Conservation (phyloP, 2,888 invertebrate species). For the Laspeyria flexula region DNA sequence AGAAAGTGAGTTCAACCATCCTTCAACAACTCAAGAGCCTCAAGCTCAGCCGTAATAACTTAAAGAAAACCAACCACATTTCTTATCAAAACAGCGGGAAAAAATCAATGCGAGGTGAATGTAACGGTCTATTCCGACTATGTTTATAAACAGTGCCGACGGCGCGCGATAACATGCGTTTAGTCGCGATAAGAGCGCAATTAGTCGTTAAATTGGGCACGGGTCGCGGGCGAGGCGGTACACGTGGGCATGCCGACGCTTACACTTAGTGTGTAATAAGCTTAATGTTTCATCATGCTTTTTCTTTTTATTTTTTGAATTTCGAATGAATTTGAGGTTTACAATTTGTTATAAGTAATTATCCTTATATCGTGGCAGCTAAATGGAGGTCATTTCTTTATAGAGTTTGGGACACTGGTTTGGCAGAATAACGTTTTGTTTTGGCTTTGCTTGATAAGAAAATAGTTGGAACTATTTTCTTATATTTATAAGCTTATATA, state of each 20-base stretch:
- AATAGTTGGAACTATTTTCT: too few relatives aligned
- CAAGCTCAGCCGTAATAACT: slow-evolving; percentile 4
- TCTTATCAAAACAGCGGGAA: slow-evolving; percentile 32
- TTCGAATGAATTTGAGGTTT: not conserved
- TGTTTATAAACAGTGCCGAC: slow-evolving; percentile 50
- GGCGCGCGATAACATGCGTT: slow-evolving; percentile 40
- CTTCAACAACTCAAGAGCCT: not conserved
- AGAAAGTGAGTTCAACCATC: too few relatives aligned
- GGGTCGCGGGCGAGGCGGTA: slow-evolving; percentile 17
- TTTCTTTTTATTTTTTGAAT: not conserved
- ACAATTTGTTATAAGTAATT: not conserved
- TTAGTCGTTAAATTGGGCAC: slow-evolving; percentile 50
- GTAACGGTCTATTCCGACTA: slow-evolving; percentile 44
- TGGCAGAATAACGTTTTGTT: too few relatives aligned
- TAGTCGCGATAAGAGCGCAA: slow-evolving; percentile 45
- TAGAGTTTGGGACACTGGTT: too few relatives aligned
- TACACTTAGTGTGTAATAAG: slow-evolving; percentile 30
- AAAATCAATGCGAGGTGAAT: slow-evolving; percentile 40
- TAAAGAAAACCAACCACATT: slow-evolving; percentile 17
- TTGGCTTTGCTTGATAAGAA: too few relatives aligned
- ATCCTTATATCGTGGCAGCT: not conserved
- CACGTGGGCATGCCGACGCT: slow-evolving; percentile 34
- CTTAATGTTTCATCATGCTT: slow-evolving; percentile 24
- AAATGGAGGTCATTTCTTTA: too few relatives aligned
- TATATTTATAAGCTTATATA: too few relatives aligned